A percentile compares a stretch with the other conserved stretches of the same genome.
phyloP scores from a whole-genome alignment of 2,888 invertebrate species.

The Spisula subtruncata region DNA sequence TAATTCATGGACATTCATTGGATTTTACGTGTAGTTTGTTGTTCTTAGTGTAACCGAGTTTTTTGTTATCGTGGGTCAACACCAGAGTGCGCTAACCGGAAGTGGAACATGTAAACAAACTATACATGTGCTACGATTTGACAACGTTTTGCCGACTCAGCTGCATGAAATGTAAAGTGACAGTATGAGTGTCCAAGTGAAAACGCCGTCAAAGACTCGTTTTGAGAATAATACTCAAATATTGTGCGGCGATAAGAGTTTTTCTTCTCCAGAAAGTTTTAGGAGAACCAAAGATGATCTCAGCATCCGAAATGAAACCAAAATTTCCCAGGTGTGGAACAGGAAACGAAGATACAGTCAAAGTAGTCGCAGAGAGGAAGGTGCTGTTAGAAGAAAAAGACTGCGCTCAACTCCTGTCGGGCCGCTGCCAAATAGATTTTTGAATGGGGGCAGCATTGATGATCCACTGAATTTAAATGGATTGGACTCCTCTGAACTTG shows the following conservation, averaged over 20 bases:
- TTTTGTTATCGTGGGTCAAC: conserved; percentile 39
- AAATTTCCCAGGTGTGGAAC: conserved; percentile 66
- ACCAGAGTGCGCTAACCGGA: conserved; percentile 65
- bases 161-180: neutral
- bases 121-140: conserved; percentile 54
- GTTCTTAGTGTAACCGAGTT: conserved; percentile 22
- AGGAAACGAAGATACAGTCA: conserved; percentile 70
- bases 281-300: conserved; percentile 62
- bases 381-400: conserved; percentile 64
- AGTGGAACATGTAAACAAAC: conserved; percentile 69
- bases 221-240: conserved; percentile 67
- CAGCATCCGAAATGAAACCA: conserved; percentile 53
- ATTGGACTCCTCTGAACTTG: conserved; percentile 90
- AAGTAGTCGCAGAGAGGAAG: conserved; percentile 60
- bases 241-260: conserved; percentile 87
- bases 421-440: conserved; percentile 96
- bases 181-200: conserved; percentile 84
- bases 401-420: conserved; percentile 71
- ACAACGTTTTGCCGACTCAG: conserved; percentile 32
- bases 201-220: conserved; percentile 82
- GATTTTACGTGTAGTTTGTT: conserved; percentile 19
- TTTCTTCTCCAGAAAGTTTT: conserved; percentile 58
- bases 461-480: conserved; percentile 98
- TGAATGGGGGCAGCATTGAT: conserved; percentile 97
- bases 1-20: conserved; percentile 11